These are phyloP conservation scores for Tonatia bakeri DNA, from an alignment of 2,113 vertebrate genomes.

Conservation along the genomic window DNA sequence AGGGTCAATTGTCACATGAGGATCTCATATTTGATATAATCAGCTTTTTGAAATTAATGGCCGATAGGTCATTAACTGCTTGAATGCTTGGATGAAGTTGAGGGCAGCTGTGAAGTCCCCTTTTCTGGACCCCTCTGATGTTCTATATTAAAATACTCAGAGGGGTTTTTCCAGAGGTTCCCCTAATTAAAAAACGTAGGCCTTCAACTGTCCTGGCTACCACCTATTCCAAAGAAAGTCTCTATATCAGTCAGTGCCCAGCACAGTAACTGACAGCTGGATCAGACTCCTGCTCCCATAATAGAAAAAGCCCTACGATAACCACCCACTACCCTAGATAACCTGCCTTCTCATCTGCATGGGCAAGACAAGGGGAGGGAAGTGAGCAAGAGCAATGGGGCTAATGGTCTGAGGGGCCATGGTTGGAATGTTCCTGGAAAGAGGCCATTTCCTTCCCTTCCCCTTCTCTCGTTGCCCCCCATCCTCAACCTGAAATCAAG, in stretches of 20 bases:
- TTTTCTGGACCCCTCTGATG: neutral
- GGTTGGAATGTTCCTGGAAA: neutral
- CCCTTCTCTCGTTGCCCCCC: neutral
- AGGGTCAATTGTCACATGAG: neutral
- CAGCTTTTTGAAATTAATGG: neutral
- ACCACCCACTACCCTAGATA: accelerated
- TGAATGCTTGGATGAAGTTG: neutral
- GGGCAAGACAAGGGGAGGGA: neutral
- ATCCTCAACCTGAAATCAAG: neutral
- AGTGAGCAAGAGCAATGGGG: neutral
- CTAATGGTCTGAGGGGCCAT: neutral
- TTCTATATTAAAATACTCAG: neutral
- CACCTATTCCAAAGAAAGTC: neutral
- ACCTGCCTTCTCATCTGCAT: neutral
- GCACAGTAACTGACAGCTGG: neutral
- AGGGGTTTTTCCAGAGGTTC: neutral
- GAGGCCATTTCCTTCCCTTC: neutral
- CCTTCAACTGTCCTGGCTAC: neutral
- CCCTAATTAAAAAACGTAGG: neutral
- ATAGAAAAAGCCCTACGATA: neutral
- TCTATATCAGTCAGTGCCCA: neutral
- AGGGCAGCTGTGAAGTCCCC: neutral
- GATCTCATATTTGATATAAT: neutral
- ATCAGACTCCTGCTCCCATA: neutral
- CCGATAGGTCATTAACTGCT: neutral